Base-by-base conservation (phyloP, 2,888 invertebrate genomes). In the Catocala fraxini region DNA sequence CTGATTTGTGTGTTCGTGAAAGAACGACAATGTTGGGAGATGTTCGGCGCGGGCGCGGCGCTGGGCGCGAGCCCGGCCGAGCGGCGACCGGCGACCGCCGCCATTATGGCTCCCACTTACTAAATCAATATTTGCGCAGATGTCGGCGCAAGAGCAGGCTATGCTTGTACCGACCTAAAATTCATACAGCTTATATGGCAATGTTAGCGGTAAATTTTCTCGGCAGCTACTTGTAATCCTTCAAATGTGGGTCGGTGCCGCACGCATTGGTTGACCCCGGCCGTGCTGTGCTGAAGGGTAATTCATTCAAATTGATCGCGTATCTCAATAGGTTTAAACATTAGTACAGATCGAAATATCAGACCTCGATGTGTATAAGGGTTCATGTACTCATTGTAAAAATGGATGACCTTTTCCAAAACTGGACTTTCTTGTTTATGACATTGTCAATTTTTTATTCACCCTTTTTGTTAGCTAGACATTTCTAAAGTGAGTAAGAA, bases 101-200 rank as follows among this genome's bases (percentile, higher is more conserved):
- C 86, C 84, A 91, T 91, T 90, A 89, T 89, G 83, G 80, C 89
- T 88, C 86, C 91, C 85, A 88, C 92, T 92, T 92, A 94, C 93
- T 92, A 93, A 93, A 93, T 93, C 93, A 94, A 94, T 94, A 94
- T 94, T 94, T 93, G 93, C 92, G 88, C 93, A 94, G 93, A 92
- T 93, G 93, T 92, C 90, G 92, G 90, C 89, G 87, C 88, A 92
- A 93, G 92, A 94, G 91, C 92, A 92, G 89, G 89, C 88, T 90
- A 89, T 92, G 90, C 92, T 91, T 90, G 89, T 88, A 87, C 88
- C 91, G 94, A 94, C 94, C 94, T 93, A 93, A 94, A 93, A 93
- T 92, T 92, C 93, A 92, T 92, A 92, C 91, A 89, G 90, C 92
- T 92, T 93, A 93, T 94, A 94, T 93, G 93, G 93, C 89, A 88